A percentile compares a stretch with the other conserved stretches of the same genome.
Conservation (phyloP, 1,140 invertebrate species). For the Leptoteleia sp. region DNA sequence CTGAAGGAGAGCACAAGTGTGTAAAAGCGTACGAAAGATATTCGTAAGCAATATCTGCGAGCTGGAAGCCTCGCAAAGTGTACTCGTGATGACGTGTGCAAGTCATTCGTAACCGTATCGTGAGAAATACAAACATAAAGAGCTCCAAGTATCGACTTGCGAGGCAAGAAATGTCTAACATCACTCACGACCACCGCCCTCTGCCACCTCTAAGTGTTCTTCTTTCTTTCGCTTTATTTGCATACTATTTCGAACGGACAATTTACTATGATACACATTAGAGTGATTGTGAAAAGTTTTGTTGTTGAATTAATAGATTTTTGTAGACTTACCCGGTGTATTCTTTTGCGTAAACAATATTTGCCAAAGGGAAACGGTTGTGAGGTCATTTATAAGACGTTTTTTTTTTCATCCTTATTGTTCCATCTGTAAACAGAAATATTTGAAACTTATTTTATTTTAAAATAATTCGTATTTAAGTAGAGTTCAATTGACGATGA, state of each 20-base stretch:
- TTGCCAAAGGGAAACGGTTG: too few relatives aligned
- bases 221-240: conserved; percentile 17
- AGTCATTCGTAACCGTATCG: conserved; percentile 79
- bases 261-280: conserved; percentile 28
- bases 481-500: too few relatives aligned
- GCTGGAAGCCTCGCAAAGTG: conserved; percentile 59
- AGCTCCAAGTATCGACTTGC: conserved; percentile 53
- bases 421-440: too few relatives aligned
- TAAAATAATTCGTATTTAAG: too few relatives aligned
- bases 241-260: too few relatives aligned
- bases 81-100: conserved; percentile 74
- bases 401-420: too few relatives aligned
- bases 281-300: too few relatives aligned
- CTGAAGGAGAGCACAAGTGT: conserved; percentile 60
- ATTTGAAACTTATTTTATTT: too few relatives aligned
- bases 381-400: too few relatives aligned
- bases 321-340: too few relatives aligned
- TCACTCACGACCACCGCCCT: conserved; percentile 53
- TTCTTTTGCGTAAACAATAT: too few relatives aligned
- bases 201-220: conserved; percentile 25
- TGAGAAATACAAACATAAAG: conserved; percentile 79
- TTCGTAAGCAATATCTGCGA: conserved; percentile 70
- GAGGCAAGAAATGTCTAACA: conserved; percentile 32
- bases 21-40: conserved; percentile 67
- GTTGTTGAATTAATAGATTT: too few relatives aligned